Percentiles rank a stretch among this genome's conserved stretches.
Evolutionary conservation across 2,888 invertebrate species (phyloP).

Genomic region (Nasonovia ribisnigri): DNA sequence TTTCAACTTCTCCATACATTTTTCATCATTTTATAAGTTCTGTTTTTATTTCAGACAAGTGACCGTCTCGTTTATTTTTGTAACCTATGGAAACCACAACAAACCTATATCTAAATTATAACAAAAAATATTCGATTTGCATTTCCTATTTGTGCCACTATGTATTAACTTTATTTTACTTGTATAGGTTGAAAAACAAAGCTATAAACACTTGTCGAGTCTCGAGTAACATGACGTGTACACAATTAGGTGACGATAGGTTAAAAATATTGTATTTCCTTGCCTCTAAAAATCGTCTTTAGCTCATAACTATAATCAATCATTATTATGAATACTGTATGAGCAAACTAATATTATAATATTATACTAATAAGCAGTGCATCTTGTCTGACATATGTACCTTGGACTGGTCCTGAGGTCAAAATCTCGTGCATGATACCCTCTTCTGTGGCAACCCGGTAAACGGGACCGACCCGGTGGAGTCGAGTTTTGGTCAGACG

Average conservation of each 20-base stretch:
- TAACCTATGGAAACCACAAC: too few species aligned
- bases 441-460: constrained; percentile 79
- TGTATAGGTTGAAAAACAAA: too few species aligned
- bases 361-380: neutral
- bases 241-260: too few species aligned
- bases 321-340: neutral
- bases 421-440: constrained; percentile 94
- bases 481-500: constrained; percentile 70
- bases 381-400: constrained; percentile 70
- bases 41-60: neutral
- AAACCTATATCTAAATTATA: too few species aligned
- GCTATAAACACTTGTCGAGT: too few species aligned
- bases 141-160: too few species aligned
- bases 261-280: neutral
- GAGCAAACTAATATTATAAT: neutral
- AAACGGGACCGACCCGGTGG: constrained; percentile 83
- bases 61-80: neutral
- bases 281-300: neutral
- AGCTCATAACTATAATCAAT: neutral
- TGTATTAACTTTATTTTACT: too few species aligned
- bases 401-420: constrained; percentile 93
- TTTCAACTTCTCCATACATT: neutral
- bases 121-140: too few species aligned
- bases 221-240: too few species aligned
- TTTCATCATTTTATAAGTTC: neutral